A percentile compares a stretch with the other conserved stretches of the same genome.
Conservation (phyloP, 2,888 invertebrate genomes). For the Lottia scabra region DNA sequence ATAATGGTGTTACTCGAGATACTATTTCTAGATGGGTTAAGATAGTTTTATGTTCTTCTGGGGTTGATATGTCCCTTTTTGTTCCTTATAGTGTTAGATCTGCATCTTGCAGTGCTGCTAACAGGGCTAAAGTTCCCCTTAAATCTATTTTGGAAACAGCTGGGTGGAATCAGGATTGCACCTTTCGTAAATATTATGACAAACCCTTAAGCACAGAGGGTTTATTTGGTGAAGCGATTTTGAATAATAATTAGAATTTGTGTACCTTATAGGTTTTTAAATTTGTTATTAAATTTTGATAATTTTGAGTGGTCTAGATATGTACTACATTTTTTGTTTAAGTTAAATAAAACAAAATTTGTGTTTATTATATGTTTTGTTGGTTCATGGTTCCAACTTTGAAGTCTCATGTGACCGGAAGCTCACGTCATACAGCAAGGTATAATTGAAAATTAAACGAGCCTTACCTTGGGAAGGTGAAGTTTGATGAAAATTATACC, state of each 20-base stretch:
- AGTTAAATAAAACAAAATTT: too few relatives aligned
- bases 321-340: too few relatives aligned
- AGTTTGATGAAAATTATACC: too few relatives aligned
- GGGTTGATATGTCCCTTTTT: conserved; percentile 22
- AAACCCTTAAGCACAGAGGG: not conserved
- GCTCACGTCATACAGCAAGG: not conserved
- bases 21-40: conserved; percentile 37
- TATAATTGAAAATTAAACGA: not conserved
- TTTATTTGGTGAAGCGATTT: not conserved
- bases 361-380: not conserved
- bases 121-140: conserved; percentile 1
- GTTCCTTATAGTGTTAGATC: conserved; percentile 27
- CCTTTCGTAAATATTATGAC: conserved; percentile 8
- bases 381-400: not conserved
- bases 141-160: conserved; percentile 2
- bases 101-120: conserved; percentile 2
- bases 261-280: not conserved
- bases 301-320: too few relatives aligned
- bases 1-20: conserved; percentile 26
- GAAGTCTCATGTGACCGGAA: not conserved
- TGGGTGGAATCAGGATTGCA: not conserved
- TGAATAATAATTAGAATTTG: not conserved
- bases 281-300: too few relatives aligned
- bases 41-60: conserved; percentile 17
- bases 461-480: too few relatives aligned